Conservation (phyloP, 2,797 vertebrate species). For the Peromyscus eremicus region DNA sequence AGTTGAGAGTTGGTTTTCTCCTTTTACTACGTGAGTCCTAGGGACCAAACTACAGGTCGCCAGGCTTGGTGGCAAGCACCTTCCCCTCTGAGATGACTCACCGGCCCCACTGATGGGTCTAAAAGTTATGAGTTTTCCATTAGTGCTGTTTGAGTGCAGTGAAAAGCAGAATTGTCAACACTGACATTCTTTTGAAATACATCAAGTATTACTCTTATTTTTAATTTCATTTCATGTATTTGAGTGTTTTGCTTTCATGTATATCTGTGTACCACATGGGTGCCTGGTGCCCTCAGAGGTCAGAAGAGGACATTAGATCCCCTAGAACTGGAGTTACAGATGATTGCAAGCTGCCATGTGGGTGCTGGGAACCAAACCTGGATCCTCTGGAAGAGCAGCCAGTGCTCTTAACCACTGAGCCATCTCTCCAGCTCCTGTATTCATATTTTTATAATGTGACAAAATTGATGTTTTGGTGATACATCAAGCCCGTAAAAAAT, state of each 20-base stretch:
- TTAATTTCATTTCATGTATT: background rate
- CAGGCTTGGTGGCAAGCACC: background rate
- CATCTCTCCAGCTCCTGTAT: background rate
- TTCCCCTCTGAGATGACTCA: background rate
- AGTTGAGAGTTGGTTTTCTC: background rate
- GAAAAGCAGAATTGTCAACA: background rate
- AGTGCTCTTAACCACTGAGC: background rate
- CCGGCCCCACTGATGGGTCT: background rate
- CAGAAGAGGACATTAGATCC: background rate
- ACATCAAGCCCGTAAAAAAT: background rate
- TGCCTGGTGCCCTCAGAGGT: background rate
- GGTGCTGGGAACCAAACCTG: background rate
- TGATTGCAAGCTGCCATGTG: too few relatives aligned
- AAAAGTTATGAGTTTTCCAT: background rate
- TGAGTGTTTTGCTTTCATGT: too few relatives aligned
- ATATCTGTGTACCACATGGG: background rate
- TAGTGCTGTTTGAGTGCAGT: background rate
- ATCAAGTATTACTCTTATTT: background rate
- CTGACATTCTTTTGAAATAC: background rate
- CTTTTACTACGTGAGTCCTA: background rate
- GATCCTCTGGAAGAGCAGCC: background rate
- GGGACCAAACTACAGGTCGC: too few relatives aligned
- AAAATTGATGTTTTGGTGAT: background rate
- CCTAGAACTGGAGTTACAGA: background rate
- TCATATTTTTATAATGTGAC: background rate